A percentile compares a stretch with the other conserved stretches of the same genome.
Conservation (phyloP, 1,140 invertebrate species). For the Brachionus paranguensis region DNA sequence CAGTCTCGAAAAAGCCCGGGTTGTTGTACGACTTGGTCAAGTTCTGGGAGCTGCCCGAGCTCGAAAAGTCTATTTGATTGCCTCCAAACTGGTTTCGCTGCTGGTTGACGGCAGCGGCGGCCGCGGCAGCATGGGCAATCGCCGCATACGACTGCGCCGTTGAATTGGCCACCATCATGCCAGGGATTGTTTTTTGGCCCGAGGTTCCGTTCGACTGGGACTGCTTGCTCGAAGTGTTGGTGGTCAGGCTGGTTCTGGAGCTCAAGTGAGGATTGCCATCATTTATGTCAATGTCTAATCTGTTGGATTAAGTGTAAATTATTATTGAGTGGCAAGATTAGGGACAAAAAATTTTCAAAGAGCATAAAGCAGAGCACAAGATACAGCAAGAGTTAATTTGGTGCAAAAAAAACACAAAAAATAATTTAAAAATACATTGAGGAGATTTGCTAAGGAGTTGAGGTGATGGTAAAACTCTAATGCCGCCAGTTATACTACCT, state of each 20-base stretch:
- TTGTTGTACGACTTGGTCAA: constrained; percentile 32
- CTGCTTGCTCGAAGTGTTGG: neutral
- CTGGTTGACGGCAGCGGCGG: constrained; percentile 28
- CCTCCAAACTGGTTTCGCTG: constrained; percentile 33
- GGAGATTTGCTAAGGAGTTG: neutral
- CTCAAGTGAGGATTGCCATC: constrained; percentile 33
- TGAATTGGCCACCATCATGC: neutral
- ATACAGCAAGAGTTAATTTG: neutral
- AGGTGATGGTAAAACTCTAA: constrained; percentile 36
- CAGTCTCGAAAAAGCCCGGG: constrained; percentile 27
- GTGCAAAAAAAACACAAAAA: neutral
- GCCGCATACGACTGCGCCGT: constrained; percentile 26
- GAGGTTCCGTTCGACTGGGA: neutral
- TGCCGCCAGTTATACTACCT: constrained; percentile 35
- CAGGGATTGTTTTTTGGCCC: neutral
- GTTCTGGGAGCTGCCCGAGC: neutral
- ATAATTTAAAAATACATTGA: constrained; percentile 13
- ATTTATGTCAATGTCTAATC: constrained; percentile 13
- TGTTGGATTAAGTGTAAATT: neutral
- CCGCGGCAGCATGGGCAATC: constrained; percentile 15
- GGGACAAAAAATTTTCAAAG: neutral
- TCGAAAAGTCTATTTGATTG: constrained; percentile 6
- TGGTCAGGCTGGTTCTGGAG: neutral
- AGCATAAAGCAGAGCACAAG: constrained; percentile 20
- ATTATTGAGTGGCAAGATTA: neutral